phyloP scores from a whole-genome alignment of 1,140 invertebrate species.

The Limonius californicus region DNA sequence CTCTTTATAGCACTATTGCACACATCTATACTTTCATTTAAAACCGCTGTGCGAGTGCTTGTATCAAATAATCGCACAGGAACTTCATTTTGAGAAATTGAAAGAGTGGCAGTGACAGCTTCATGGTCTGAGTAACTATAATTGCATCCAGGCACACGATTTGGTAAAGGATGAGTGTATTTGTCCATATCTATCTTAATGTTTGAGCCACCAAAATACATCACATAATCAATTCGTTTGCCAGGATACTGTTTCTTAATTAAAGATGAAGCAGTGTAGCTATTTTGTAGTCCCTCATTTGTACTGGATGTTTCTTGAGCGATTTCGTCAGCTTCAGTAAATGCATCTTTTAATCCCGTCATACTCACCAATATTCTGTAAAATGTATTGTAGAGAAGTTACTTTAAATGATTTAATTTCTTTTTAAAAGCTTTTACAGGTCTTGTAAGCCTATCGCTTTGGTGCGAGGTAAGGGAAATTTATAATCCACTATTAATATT shows the following conservation, averaged over 20 bases:
- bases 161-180: constrained; percentile 68
- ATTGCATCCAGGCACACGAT: constrained; percentile 63
- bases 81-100: constrained; percentile 34
- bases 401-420: background rate
- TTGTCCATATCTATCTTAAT: constrained; percentile 56
- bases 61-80: constrained; percentile 21
- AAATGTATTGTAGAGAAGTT: constrained; percentile 16
- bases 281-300: constrained; percentile 77
- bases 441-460: no score
- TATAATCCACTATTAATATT: background rate
- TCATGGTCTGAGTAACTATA: constrained; percentile 91
- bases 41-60: constrained; percentile 44
- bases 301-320: constrained; percentile 54
- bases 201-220: constrained; percentile 61
- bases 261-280: constrained; percentile 62
- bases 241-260: constrained; percentile 63
- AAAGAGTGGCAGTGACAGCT: constrained; percentile 69
- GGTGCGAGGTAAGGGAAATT: no score
- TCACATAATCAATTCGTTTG: constrained; percentile 88
- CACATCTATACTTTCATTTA: constrained; percentile 59
- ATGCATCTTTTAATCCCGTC: constrained; percentile 46
- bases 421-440: background rate
- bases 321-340: constrained; percentile 27
- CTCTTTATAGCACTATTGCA: constrained; percentile 57
- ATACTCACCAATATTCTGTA: constrained; percentile 54